Evolutionary conservation across 2,888 invertebrate species (phyloP).

Genomic region (Druceiella hillmani): DNA sequence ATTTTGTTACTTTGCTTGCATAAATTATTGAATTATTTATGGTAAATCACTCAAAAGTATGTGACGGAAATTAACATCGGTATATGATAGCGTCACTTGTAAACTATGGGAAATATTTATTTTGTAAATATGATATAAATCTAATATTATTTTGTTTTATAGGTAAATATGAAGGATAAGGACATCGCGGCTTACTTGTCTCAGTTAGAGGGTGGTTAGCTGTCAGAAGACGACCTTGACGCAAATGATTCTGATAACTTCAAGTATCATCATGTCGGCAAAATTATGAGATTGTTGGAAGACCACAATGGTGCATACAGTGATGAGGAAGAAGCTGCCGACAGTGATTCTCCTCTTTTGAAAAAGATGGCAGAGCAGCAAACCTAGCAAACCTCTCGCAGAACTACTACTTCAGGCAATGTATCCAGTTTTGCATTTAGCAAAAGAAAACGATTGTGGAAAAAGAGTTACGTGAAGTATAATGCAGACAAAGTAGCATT

Average conservation of each 20-base stretch:
- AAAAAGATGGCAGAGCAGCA: too few species aligned
- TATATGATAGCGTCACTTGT: slow-evolving; percentile 10
- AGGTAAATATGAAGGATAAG: slow-evolving; percentile 16
- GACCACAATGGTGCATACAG: slow-evolving; percentile 21
- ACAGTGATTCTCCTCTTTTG: slow-evolving; percentile 10
- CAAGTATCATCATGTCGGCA: too few species aligned
- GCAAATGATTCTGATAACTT: slow-evolving; percentile 14
- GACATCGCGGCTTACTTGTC: slow-evolving; percentile 21
- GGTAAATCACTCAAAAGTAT: slow-evolving; percentile 2
- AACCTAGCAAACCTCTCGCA: too few species aligned
- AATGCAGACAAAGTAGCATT: slow-evolving; percentile 13
- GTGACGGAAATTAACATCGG: slow-evolving; percentile 13
- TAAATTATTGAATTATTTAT: slow-evolving; percentile 2
- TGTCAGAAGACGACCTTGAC: slow-evolving; percentile 24
- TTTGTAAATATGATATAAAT: too few species aligned
- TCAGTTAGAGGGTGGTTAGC: slow-evolving; percentile 24
- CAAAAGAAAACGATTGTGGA: slow-evolving; percentile 11
- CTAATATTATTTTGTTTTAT: slow-evolving; percentile 7
- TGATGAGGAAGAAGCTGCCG: slow-evolving; percentile 15
- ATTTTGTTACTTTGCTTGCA: slow-evolving; percentile 3
- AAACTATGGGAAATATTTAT: slow-evolving; percentile 13
- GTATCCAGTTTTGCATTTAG: too few species aligned
- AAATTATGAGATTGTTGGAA: slow-evolving; percentile 7
- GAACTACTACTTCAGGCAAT: too few species aligned
- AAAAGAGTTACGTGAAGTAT: slow-evolving; percentile 12